These are phyloP conservation scores for Atta colombica DNA, from an alignment of 1,140 invertebrate genomes.

Conservation along the genomic window DNA sequence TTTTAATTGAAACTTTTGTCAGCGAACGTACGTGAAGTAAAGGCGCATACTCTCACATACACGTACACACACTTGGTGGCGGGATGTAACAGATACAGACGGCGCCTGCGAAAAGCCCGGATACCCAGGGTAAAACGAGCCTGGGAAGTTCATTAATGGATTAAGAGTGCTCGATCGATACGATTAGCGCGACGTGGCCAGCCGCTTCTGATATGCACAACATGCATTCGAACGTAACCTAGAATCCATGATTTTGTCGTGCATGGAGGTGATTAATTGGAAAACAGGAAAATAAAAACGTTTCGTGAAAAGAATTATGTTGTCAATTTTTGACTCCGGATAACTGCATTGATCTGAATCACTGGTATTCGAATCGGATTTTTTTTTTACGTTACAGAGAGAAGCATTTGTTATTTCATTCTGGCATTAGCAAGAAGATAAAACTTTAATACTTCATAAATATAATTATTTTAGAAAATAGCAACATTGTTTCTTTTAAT, in stretches of 20 bases:
- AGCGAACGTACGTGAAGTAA: conserved; percentile 61
- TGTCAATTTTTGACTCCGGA: conserved; percentile 51
- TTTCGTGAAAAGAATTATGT: conserved; percentile 56
- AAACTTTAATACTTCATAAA: background rate
- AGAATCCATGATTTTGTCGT: conserved; percentile 70
- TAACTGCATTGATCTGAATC: conserved; percentile 38
- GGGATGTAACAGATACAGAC: conserved; percentile 67
- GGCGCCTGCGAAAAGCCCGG: conserved; percentile 73
- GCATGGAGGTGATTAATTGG: conserved; percentile 56
- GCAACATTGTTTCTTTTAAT: background rate
- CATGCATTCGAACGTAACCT: conserved; percentile 71
- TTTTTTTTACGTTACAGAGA: conserved; percentile 1
- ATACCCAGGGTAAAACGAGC: conserved; percentile 76
- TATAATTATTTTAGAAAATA: background rate
- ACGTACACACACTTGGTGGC: conserved; percentile 40
- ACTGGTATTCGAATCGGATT: background rate
- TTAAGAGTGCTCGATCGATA: conserved; percentile 81
- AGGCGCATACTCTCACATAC: conserved; percentile 37
- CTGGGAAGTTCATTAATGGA: conserved; percentile 82
- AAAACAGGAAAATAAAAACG: conserved; percentile 55
- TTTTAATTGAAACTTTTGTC: conserved; percentile 59
- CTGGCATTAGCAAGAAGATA: background rate
- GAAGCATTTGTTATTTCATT: background rate
- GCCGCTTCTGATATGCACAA: conserved; percentile 63
- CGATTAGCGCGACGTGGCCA: conserved; percentile 74